Conservation (phyloP, 2,797 vertebrate species). For the Helarctos malayanus region DNA sequence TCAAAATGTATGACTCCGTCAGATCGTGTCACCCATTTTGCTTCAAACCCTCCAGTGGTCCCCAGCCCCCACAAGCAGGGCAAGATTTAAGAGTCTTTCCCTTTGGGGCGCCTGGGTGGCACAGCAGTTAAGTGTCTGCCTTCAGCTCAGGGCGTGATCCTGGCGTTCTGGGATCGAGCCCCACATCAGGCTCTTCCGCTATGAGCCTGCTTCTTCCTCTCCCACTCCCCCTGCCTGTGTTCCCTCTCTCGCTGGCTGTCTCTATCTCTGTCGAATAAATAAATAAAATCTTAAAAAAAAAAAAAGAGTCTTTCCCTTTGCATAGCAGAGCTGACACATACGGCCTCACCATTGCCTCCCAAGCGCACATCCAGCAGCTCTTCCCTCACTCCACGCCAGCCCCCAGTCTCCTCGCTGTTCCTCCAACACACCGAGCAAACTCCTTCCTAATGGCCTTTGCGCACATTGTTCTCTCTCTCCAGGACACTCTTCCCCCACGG, state of each 20-base stretch:
- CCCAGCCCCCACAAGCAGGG: background rate
- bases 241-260: too few species aligned
- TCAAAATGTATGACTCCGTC: background rate
- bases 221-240: too few species aligned
- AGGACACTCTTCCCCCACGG: fast-evolving
- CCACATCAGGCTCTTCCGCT: too few species aligned
- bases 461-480: fast-evolving
- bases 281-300: too few species aligned
- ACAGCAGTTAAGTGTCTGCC: too few species aligned
- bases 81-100: background rate
- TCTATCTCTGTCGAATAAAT: too few species aligned
- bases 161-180: too few species aligned
- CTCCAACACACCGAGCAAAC: fast-evolving
- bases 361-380: background rate
- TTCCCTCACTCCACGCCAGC: background rate
- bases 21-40: background rate
- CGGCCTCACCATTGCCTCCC: background rate
- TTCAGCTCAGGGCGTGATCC: too few species aligned
- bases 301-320: background rate
- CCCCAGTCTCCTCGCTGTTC: background rate
- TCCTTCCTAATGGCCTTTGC: background rate
- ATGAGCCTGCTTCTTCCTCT: too few species aligned
- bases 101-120: background rate
- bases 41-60: background rate
- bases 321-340: background rate